phyloP scores from a whole-genome alignment of 2,797 vertebrate genomes.

The Micrastur ruficollis region DNA sequence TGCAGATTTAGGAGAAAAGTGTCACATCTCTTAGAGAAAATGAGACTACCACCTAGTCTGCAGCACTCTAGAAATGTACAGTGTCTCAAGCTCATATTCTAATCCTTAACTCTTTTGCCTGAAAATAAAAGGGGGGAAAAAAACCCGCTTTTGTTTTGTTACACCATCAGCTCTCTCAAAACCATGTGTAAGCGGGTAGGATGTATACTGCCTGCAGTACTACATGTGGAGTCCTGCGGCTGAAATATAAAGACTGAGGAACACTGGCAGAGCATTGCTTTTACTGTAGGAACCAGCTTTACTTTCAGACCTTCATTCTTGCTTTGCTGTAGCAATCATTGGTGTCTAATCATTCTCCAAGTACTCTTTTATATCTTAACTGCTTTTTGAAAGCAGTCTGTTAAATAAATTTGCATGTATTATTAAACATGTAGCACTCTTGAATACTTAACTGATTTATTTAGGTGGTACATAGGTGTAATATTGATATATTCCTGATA shows the following conservation, averaged over 20 bases:
- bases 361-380: neutral
- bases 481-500: neutral
- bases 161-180: neutral
- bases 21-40: neutral
- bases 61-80: neutral
- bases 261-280: neutral
- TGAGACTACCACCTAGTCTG: neutral
- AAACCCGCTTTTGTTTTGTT: neutral
- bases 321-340: neutral
- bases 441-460: neutral
- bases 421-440: neutral
- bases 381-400: neutral
- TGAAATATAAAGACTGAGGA: neutral
- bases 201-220: neutral
- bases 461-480: neutral
- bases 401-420: neutral
- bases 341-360: neutral
- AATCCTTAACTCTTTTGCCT: neutral
- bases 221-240: neutral
- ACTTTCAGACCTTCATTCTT: neutral
- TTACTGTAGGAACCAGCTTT: neutral
- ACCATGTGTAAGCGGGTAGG: accelerated
- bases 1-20: neutral
- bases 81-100: neutral
- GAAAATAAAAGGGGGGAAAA: neutral